These are phyloP conservation scores for Ichneumoninae sp. DNA, from an alignment of 2,888 invertebrate species.

Conservation along the genomic window DNA sequence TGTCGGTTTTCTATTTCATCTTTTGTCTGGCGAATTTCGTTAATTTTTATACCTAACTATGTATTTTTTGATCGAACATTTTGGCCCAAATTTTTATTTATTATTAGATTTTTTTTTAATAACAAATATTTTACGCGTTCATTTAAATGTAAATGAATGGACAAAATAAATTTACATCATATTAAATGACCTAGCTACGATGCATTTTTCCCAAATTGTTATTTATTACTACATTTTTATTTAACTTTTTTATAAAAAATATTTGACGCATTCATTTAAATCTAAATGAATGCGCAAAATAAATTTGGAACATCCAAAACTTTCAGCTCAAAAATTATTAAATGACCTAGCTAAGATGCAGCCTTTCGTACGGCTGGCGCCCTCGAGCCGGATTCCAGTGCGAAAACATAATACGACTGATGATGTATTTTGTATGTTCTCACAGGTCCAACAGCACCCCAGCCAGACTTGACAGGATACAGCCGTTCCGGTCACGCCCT, in stretches of 20 bases:
- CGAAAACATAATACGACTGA: neutral
- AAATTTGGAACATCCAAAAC: neutral
- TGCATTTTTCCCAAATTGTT: neutral
- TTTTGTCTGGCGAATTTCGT: neutral
- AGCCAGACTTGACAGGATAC: constrained; percentile 85
- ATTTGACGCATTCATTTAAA: neutral
- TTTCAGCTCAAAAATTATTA: neutral
- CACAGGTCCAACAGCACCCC: constrained; percentile 86
- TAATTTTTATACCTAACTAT: neutral
- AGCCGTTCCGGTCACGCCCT: constrained; percentile 85
- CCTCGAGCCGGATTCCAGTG: neutral
- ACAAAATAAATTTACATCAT: neutral
- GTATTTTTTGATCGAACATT: neutral
- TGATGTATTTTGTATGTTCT: constrained; percentile 29
- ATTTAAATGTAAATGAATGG: neutral
- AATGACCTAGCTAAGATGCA: neutral
- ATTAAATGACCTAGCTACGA: too few species aligned
- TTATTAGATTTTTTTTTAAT: neutral
- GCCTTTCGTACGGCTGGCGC: neutral
- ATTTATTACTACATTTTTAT: too few species aligned
- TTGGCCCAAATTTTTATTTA: neutral
- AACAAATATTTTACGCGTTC: neutral
- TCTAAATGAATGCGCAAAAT: neutral
- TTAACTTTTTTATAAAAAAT: neutral
- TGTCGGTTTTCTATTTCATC: neutral